Conservation (phyloP, 2,888 invertebrate genomes). For the Stenchaetothrips biformis region DNA sequence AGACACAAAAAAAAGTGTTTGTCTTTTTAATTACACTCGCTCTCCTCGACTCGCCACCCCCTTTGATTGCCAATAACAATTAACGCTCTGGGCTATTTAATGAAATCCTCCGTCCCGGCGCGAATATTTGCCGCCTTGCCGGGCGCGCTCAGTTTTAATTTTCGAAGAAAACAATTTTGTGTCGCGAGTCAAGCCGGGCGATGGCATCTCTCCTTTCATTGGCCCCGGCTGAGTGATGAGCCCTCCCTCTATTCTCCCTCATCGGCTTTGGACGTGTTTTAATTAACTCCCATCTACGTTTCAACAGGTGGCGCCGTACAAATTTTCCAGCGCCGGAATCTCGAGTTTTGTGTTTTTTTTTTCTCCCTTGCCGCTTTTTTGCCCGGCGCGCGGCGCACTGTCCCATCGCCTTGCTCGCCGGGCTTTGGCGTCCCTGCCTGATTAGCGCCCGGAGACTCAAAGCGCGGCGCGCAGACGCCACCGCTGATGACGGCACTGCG, state of each 20-base stretch:
- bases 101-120: background rate
- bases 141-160: conserved; percentile 13
- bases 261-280: conserved; percentile 18
- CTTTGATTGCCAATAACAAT: conserved; percentile 24
- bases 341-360: background rate
- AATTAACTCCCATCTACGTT: conserved; percentile 15
- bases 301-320: background rate
- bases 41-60: background rate
- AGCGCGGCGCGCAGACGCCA: background rate
- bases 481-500: too few species aligned
- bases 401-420: background rate
- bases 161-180: conserved; percentile 19
- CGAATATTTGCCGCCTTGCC: background rate
- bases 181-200: background rate
- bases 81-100: conserved; percentile 14
- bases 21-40: conserved; percentile 7
- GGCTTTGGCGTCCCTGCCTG: background rate
- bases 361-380: background rate
- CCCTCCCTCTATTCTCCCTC: conserved; percentile 4
- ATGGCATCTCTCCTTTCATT: background rate
- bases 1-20: background rate
- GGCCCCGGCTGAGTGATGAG: conserved; percentile 9
- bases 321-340: background rate
- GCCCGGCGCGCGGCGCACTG: background rate
- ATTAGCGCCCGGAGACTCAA: conserved; percentile 2